Evolutionary conservation across 2,888 invertebrate species (phyloP), one percentile per base, ranked within the genome.

Genomic region (Drosophila stalkeri): DNA sequence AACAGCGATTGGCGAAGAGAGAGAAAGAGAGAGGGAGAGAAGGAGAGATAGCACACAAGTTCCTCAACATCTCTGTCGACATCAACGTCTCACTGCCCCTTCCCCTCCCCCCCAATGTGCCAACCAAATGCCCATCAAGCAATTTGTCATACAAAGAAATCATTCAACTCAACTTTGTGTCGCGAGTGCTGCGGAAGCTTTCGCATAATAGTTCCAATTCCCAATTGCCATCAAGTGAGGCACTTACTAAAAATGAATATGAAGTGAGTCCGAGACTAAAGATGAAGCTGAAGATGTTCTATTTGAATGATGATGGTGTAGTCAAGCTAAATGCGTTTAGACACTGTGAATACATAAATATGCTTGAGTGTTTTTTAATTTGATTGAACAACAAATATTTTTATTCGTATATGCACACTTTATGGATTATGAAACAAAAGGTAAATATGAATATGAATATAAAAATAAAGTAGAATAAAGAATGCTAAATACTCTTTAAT

Each of bases 121-220:
- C 64, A 8, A 3, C n/a, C 27, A n/a, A 27, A n/a, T 7, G 37
- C 2, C n/a, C 52, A 23, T 43, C 16, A 23, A 61, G 37, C 89
- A 85, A 85, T 85, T 85, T 85, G 88, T 90, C 85, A 85, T 60
- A 90, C 86, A 90, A 85, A 90, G 90, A 82, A 74, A 86, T 86
- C 77, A 75, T 90, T 85, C 83, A 73, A 78, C 79, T 78, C 63
- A 16, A 2, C 37, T 39, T 6, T 16, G 37, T 16, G 37, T 39
- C 37, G 69, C 79, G 68, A 46, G 51, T 43, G 49, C 37, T 65
- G 77, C 81, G 81, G 64, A 77, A 81, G 77, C 51, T 63, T 76
- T 76, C 61, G 27, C 71, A 51, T 63, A 67, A 52, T 72, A 64
- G 41, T 57, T 64, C 44, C 47, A 67, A 78, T 68, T 78, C 57